A percentile compares a stretch with the other conserved stretches of the same genome.
Conservation (phyloP, 1,140 invertebrate genomes). For the Diachasmimorpha longicaudata region DNA sequence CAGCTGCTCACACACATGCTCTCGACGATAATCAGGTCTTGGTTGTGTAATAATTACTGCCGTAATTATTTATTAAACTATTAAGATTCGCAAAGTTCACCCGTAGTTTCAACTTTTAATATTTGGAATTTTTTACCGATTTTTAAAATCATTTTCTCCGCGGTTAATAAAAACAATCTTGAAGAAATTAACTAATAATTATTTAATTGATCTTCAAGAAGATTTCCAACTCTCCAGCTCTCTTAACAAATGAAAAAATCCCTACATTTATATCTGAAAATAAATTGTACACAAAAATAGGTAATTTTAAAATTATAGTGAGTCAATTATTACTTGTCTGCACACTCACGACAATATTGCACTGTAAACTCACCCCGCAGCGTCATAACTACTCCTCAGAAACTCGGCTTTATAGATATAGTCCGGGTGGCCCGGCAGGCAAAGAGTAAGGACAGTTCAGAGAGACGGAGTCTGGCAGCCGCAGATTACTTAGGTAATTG, state of each 20-base stretch:
- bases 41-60: conserved; percentile 46
- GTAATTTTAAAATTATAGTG: too few species aligned
- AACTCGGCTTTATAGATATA: neutral
- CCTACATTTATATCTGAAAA: too few species aligned
- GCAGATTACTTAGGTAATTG: conserved; percentile 64
- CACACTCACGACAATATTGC: neutral
- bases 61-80: neutral
- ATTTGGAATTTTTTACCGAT: too few species aligned
- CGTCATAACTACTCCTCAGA: neutral
- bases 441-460: conserved; percentile 43
- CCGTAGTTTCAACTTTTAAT: too few species aligned
- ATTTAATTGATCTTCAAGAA: too few species aligned
- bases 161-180: too few species aligned
- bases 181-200: too few species aligned
- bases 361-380: neutral
- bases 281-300: too few species aligned
- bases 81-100: neutral
- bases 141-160: too few species aligned
- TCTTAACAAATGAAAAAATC: too few species aligned
- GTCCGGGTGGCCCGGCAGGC: neutral
- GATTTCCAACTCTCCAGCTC: too few species aligned
- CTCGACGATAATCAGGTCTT: conserved; percentile 44
- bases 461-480: conserved; percentile 43
- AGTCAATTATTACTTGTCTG: too few species aligned
- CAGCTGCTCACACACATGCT: conserved; percentile 9